A percentile compares a stretch with the other conserved stretches of the same genome.
phyloP scores from a whole-genome alignment of 2,888 invertebrate species.

The Mayetiola destructor region DNA sequence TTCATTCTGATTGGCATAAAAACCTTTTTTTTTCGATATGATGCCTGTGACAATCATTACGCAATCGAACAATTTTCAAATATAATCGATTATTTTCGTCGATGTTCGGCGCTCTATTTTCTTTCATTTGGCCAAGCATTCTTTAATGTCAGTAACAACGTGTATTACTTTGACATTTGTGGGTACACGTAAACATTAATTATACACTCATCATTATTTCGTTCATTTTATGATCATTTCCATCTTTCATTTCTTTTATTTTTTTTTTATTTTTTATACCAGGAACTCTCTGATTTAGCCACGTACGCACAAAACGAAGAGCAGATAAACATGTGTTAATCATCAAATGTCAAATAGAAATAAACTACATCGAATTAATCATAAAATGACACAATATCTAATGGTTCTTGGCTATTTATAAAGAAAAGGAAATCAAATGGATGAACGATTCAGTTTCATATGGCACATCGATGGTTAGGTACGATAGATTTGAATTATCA shows the following conservation, averaged over 20 bases:
- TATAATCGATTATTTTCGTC: too few relatives aligned
- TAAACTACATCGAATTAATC: conserved; percentile 9
- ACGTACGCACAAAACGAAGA: background rate
- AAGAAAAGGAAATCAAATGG: conserved; percentile 3
- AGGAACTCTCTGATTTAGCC: background rate
- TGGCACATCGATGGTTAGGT: background rate
- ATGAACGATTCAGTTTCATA: background rate
- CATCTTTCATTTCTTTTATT: background rate
- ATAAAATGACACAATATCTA: conserved; percentile 12
- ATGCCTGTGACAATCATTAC: too few relatives aligned
- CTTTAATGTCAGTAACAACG: conserved; percentile 3
- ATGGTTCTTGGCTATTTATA: conserved; percentile 10
- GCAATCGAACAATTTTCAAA: too few relatives aligned
- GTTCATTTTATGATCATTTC: conserved; percentile 1
- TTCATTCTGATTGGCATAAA: too few relatives aligned
- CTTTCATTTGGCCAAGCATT: conserved; percentile 5
- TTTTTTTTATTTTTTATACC: background rate
- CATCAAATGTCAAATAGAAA: conserved; percentile 24
- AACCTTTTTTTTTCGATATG: too few relatives aligned
- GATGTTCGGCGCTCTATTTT: background rate
- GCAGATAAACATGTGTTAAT: conserved; percentile 26
- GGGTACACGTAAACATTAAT: conserved; percentile 13
- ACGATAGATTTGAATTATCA: too few relatives aligned
- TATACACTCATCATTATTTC: conserved; percentile 12
- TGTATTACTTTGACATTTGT: background rate